A percentile compares a stretch with the other conserved stretches of the same genome.
Conservation (phyloP, 2,888 invertebrate species). For the Thysanoteuthis rhombus region DNA sequence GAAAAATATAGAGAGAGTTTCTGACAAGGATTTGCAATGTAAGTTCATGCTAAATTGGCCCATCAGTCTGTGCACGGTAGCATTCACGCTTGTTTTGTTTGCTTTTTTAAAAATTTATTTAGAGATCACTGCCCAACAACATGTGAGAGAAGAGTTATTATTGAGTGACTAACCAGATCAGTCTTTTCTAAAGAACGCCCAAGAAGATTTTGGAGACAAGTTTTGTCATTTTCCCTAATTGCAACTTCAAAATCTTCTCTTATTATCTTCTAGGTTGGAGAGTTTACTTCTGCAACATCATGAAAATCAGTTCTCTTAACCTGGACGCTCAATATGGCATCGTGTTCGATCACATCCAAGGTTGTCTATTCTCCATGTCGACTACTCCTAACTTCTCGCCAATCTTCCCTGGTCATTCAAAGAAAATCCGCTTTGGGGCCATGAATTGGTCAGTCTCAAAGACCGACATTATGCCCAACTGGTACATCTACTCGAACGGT, state of each 20-base stretch:
- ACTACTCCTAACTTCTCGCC: slow-evolving; percentile 37
- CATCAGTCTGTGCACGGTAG: too few relatives aligned
- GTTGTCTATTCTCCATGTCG: slow-evolving; percentile 45
- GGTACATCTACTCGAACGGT: slow-evolving; percentile 46
- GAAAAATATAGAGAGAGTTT: too few relatives aligned
- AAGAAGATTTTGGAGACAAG: too few relatives aligned
- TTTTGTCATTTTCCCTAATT: not conserved
- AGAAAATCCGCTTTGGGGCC: slow-evolving; percentile 39
- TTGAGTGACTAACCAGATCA: too few relatives aligned
- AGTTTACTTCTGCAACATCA: slow-evolving; percentile 44
- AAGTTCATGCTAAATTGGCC: too few relatives aligned
- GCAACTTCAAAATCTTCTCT: not conserved
- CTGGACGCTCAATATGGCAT: slow-evolving; percentile 39
- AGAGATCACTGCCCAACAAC: too few relatives aligned
- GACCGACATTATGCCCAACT: slow-evolving; percentile 51
- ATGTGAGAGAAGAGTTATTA: too few relatives aligned
- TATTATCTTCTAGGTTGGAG: slow-evolving; percentile 41
- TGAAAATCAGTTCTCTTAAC: slow-evolving; percentile 39
- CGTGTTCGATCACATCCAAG: slow-evolving; percentile 44
- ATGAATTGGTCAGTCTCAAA: slow-evolving; percentile 42
- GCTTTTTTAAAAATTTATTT: too few relatives aligned
- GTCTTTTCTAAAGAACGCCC: too few relatives aligned
- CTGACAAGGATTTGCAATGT: too few relatives aligned
- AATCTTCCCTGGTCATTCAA: slow-evolving; percentile 37
- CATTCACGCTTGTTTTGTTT: too few relatives aligned